Conservation (phyloP, 2,888 invertebrate species). For the Oxytorus armatus region DNA sequence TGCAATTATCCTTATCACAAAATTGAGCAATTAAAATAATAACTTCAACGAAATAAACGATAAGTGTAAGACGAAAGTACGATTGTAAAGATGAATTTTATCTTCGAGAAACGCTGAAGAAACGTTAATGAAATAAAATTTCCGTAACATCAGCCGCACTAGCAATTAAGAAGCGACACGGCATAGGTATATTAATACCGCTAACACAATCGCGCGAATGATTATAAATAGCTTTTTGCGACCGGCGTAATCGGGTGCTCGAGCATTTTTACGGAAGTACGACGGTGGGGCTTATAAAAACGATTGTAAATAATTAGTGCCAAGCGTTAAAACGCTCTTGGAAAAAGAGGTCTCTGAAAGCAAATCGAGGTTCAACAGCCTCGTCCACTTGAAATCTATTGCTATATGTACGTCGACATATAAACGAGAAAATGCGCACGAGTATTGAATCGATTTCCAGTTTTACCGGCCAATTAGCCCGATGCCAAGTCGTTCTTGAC, state of each 20-base stretch:
- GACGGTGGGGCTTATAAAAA: constrained; percentile 18
- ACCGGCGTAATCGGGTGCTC: neutral
- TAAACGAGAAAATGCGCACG: constrained; percentile 15
- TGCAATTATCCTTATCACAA: constrained; percentile 23
- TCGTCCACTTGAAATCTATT: neutral
- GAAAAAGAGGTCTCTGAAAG: constrained; percentile 22
- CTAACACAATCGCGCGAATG: constrained; percentile 40
- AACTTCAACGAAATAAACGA: constrained; percentile 25
- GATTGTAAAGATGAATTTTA: constrained; percentile 1
- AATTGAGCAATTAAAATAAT: constrained; percentile 34
- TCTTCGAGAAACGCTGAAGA: constrained; percentile 4
- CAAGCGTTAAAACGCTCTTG: constrained; percentile 44
- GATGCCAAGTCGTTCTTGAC: constrained; percentile 59
- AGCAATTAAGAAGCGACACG: constrained; percentile 6
- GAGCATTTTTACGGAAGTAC: constrained; percentile 28
- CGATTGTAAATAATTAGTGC: constrained; percentile 53
- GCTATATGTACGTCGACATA: neutral
- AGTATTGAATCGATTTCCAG: constrained; percentile 43
- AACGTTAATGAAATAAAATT: neutral
- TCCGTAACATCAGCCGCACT: constrained; percentile 6
- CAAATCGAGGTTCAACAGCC: constrained; percentile 36
- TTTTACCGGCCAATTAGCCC: constrained; percentile 58
- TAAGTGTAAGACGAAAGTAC: neutral
- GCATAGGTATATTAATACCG: constrained; percentile 10
- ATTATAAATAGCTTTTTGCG: constrained; percentile 43